Percentiles rank a stretch among this genome's conserved stretches.
Conservation (phyloP, 1,140 invertebrate species). For the Coenobita brevimanus region DNA sequence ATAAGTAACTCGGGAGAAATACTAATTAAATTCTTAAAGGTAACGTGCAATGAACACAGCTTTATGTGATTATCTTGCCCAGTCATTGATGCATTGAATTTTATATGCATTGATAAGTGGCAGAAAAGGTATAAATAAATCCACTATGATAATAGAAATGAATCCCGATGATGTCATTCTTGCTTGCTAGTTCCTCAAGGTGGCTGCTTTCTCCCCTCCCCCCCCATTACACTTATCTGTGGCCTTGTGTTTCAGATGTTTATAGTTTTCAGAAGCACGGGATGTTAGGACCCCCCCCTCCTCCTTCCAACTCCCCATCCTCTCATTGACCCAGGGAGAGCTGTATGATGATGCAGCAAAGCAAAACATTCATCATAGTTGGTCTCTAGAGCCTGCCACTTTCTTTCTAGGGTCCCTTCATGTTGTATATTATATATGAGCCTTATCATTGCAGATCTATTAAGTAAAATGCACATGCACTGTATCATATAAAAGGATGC, state of each 20-base stretch:
- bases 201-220: slow-evolving; percentile 56
- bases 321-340: slow-evolving; percentile 11
- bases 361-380: background rate
- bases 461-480: slow-evolving; percentile 14
- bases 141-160: slow-evolving; percentile 38
- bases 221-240: slow-evolving; percentile 62
- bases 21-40: slow-evolving; percentile 20
- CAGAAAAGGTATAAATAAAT: slow-evolving; percentile 26
- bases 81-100: slow-evolving; percentile 47
- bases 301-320: background rate
- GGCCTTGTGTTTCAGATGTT: slow-evolving; percentile 62
- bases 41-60: slow-evolving; percentile 32
- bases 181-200: slow-evolving; percentile 65
- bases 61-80: slow-evolving; percentile 36
- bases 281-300: slow-evolving; percentile 37
- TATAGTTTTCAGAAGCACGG: slow-evolving; percentile 45
- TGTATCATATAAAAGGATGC: slow-evolving; percentile 42
- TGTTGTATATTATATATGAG: slow-evolving; percentile 49
- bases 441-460: slow-evolving; percentile 62
- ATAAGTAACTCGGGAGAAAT: slow-evolving; percentile 37
- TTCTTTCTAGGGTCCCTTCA: slow-evolving; percentile 39
- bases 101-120: slow-evolving; percentile 30
- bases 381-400: slow-evolving; percentile 46
- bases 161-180: slow-evolving; percentile 58
- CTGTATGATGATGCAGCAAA: slow-evolving; percentile 35